Evolutionary conservation across 2,113 vertebrate genomes (phyloP).

Genomic region (Eptesicus fuscus): DNA sequence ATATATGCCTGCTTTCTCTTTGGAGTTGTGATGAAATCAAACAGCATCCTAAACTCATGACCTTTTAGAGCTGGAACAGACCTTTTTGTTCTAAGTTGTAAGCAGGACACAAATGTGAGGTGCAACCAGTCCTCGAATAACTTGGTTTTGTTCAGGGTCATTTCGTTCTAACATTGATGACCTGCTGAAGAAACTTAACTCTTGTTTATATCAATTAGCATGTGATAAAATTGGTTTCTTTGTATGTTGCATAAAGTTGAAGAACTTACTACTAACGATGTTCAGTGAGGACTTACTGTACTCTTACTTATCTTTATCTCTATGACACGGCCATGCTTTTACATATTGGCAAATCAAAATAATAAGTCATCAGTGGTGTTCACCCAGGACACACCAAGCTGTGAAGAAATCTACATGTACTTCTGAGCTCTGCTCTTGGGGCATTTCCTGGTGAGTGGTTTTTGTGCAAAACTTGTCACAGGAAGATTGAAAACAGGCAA

Average conservation of each 20-base stretch:
- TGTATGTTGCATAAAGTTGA: not conserved
- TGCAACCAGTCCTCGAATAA: not conserved
- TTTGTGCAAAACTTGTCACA: not conserved
- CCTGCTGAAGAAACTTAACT: not conserved
- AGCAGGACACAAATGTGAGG: not conserved
- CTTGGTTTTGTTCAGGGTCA: not conserved
- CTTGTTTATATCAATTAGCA: not conserved
- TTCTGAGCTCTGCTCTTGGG: not conserved
- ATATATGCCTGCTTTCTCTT: not conserved
- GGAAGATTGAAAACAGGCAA: not conserved
- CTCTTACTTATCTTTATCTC: not conserved
- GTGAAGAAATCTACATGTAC: not conserved
- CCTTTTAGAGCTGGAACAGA: not conserved
- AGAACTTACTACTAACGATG: not conserved
- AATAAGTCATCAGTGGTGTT: not conserved
- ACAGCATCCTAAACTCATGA: not conserved
- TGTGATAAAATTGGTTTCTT: not conserved
- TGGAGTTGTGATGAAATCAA: not conserved
- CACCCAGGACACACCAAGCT: not conserved
- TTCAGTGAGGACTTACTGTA: not conserved
- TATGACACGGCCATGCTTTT: not conserved
- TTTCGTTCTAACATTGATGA: not conserved
- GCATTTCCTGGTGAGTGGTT: not conserved
- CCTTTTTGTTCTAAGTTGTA: not conserved
- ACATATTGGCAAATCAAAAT: not conserved